Base-by-base conservation (phyloP, 2,888 invertebrate genomes). In the Drosophila sordidula region DNA sequence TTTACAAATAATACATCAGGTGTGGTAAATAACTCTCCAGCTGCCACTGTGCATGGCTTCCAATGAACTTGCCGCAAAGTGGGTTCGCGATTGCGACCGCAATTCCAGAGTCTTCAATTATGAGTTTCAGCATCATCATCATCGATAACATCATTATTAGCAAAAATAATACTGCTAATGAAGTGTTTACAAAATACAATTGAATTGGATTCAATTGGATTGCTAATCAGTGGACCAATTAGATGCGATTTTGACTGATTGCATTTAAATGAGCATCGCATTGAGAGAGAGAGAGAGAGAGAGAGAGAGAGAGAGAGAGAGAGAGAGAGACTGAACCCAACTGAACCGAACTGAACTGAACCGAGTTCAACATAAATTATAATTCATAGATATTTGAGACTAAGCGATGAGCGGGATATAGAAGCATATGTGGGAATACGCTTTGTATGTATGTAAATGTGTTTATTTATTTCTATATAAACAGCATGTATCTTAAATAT, bases 131-230 rank as follows among this genome's bases (percentile, higher is more conserved):
- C n/a, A 18, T 49, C 34, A 46, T 22, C 5, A 25, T n/a, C 0
- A 49, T 39, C 5, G 22, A 41, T 9, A 29, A 18, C 12, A 52
- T 29, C 14, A 39, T 44, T 16, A 50, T 54, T 11, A 58, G 29
- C 29, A 12, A 32, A 14, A 50, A 54, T 42, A n/a, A 3, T 29
- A 12, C 39, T 47, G 54, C 36, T 61, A 55, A 77, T 71, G 58
- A 80, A 68, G 55, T 80, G 57, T 51, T 66, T 63, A 47, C 25
- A 50, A 61, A 64, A 59, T 72, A 63, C 56, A 50, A 76, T 80
- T 52, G 47, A 69, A 61, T 72, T 76, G 47, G 47, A 63, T 80
- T 52, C 51, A 69, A 61, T 72, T 76, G 47, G 47, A 63, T 46
- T 42, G 56, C 6, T 29, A 47, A 52, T 47, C 11, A 42, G 14